A percentile compares a stretch with the other conserved stretches of the same genome.
phyloP scores from a whole-genome alignment of 2,888 invertebrate genomes.

The Cancer borealis region DNA sequence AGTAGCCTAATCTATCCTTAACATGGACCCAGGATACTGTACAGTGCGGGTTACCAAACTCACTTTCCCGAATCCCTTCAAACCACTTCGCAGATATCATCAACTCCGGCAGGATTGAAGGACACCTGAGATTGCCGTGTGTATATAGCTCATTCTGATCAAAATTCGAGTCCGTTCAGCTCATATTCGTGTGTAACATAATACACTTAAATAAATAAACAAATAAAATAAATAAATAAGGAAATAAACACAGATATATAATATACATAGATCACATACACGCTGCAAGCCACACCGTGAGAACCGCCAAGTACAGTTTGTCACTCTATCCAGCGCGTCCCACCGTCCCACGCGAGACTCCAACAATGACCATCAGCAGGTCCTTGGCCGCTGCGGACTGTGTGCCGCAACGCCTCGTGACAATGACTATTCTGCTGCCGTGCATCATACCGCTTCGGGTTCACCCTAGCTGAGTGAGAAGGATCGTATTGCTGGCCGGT shows the following conservation, averaged over 20 bases:
- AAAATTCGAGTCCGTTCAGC: not conserved
- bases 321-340: not conserved
- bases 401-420: conserved; percentile 3
- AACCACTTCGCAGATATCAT: too few relatives aligned
- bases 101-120: too few relatives aligned
- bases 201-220: not conserved
- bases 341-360: conserved; percentile 3
- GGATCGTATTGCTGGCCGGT: not conserved
- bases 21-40: too few relatives aligned
- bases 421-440: not conserved
- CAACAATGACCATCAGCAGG: not conserved
- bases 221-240: conserved; percentile 29
- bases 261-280: conserved; percentile 13
- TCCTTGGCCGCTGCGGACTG: not conserved
- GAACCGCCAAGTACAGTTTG: not conserved
- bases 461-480: not conserved
- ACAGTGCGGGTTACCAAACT: too few relatives aligned
- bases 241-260: not conserved
- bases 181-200: not conserved
- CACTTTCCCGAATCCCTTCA: too few relatives aligned
- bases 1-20: too few relatives aligned
- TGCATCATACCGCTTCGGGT: not conserved
- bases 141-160: not conserved
- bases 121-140: too few relatives aligned
- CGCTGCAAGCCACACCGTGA: not conserved